These are phyloP conservation scores for Cotesia congregata DNA, from an alignment of 2,888 invertebrate species.

Conservation along the genomic window DNA sequence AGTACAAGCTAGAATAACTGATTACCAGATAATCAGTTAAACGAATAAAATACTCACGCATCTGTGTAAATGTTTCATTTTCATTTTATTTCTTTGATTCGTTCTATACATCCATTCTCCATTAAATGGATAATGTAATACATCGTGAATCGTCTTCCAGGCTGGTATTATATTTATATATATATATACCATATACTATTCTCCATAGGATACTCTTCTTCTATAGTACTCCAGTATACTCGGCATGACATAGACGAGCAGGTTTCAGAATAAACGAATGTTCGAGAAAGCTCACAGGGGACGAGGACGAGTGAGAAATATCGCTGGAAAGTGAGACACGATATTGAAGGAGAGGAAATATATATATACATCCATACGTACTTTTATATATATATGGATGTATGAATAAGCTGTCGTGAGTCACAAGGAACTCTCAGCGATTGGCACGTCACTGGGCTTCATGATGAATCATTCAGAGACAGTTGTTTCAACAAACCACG, in stretches of 20 bases:
- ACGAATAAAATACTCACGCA: background rate
- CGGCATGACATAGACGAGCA: constrained; percentile 11
- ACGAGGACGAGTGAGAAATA: constrained; percentile 14
- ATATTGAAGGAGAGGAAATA: constrained; percentile 16
- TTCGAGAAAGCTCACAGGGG: constrained; percentile 6
- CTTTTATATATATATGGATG: constrained; percentile 5
- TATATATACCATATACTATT: too few relatives aligned
- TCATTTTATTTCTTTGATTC: too few relatives aligned
- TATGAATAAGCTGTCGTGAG: constrained; percentile 34
- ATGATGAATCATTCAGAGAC: constrained; percentile 48
- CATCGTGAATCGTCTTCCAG: background rate
- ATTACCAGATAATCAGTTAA: background rate
- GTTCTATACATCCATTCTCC: background rate
- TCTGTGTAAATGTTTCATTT: background rate
- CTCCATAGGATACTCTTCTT: background rate
- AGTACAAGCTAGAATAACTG: background rate
- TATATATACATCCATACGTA: background rate
- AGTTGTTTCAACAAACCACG: constrained; percentile 12
- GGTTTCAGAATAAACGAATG: constrained; percentile 18
- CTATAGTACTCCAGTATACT: background rate
- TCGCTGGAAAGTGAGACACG: constrained; percentile 17
- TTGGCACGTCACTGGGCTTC: constrained; percentile 47
- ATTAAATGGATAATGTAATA: background rate
- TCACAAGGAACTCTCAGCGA: constrained; percentile 45
- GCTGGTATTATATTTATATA: background rate